These are phyloP conservation scores for Eleutherodactylus coqui DNA, from an alignment of 2,797 vertebrate species.

Conservation along the genomic window DNA sequence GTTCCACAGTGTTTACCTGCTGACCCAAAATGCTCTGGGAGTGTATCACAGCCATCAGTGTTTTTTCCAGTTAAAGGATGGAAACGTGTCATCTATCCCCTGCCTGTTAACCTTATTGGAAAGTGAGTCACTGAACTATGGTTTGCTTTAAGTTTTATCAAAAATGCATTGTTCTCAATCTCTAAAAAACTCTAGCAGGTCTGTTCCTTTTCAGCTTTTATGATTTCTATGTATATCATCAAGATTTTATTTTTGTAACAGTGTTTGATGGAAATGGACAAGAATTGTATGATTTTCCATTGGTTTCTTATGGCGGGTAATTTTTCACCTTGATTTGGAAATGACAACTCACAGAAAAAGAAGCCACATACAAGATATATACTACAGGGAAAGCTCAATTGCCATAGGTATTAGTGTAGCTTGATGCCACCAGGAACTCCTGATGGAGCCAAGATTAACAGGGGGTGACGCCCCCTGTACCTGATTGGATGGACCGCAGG, in stretches of 20 bases:
- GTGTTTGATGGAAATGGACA: too few relatives aligned
- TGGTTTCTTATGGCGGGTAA: not conserved
- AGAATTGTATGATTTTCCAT: not conserved
- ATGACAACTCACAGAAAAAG: too few relatives aligned
- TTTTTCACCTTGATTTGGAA: not conserved
- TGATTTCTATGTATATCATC: not conserved
- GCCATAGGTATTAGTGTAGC: too few relatives aligned
- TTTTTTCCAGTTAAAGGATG: constrained; percentile 93
- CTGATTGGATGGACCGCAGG: too few relatives aligned
- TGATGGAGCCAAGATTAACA: too few relatives aligned
- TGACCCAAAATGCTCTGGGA: constrained; percentile 92
- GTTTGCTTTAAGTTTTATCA: not conserved
- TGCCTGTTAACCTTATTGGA: constrained; percentile 89
- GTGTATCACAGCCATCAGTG: constrained; percentile 93
- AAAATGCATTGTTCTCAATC: not conserved
- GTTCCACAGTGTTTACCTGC: constrained; percentile 95
- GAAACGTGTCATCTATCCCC: constrained; percentile 90
- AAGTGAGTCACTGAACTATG: constrained; percentile 78
- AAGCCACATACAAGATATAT: too few relatives aligned
- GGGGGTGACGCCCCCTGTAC: too few relatives aligned
- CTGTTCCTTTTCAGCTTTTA: not conserved
- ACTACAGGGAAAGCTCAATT: too few relatives aligned
- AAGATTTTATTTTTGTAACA: too few relatives aligned
- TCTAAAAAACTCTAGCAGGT: not conserved
- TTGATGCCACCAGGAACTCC: too few relatives aligned